Base-by-base conservation (phyloP, 1,140 invertebrate species). In the Lepidurus packardi region DNA sequence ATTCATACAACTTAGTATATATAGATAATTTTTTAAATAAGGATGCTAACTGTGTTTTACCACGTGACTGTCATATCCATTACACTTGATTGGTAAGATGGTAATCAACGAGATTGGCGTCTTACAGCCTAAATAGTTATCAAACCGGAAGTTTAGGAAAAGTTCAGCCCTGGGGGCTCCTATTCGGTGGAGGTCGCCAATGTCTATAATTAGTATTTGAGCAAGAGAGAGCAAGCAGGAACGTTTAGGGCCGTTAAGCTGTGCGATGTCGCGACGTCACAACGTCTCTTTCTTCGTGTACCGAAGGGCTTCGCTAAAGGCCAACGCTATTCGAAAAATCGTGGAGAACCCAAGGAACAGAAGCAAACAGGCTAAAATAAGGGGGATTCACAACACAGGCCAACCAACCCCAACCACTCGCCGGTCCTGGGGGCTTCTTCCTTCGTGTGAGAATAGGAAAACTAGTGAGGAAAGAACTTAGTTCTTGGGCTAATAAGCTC, bases 151-250 rank as follows among this genome's bases (percentile, higher is more conserved):
- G 53, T 65, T 34, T 65, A 65, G 1, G 53, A 65, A 47, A 65
- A 65, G 53, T 65, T 65, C 13, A 65, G 53, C 21, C 53, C 53
- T 65, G 53, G 53, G 21, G 16, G 16, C 10, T 65, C 16, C 6
- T 65, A 13, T 13, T 16, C n/a, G 16, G 34, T 34, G 6, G 53
- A 65, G 53, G 53, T 65, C 53, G 53, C 53, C 53, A 65, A 16
- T 65, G 53, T n/a, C 53, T 65, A 65, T 65, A 65, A 65, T 65
- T 65, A 65, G 53, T 65, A 16, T 65, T 65, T 65, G 53, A 65
- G 53, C 53, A 13, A 13, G 21, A 65, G 53, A 65, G 53, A 13
- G 53, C 53, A 65, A 21, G 1, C 53, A 65, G 21, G 53, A 21
- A n/a, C 6, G 16, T 65, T 9, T 21, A 16, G 53, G 21, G 53